These are phyloP conservation scores for Phyllostomus hastatus DNA, from an alignment of 2,113 vertebrate species.

Conservation along the genomic window DNA sequence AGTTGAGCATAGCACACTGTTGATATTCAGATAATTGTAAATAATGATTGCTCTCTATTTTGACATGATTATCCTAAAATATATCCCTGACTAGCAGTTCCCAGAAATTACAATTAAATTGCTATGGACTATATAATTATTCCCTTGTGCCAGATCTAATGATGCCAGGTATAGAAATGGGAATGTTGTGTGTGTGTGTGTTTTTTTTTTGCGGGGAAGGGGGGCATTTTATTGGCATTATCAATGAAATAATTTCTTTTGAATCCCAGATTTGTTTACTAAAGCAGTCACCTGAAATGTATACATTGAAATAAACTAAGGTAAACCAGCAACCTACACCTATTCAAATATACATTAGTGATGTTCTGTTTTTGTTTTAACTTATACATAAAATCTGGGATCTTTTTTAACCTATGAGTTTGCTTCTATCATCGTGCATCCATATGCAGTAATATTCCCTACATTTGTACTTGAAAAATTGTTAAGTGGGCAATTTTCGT, in stretches of 20 bases:
- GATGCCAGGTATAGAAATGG: not conserved
- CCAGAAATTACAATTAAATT: not conserved
- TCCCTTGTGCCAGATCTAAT: not conserved
- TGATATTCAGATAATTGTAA: not conserved
- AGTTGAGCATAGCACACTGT: not conserved
- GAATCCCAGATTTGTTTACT: not conserved
- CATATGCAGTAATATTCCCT: not conserved
- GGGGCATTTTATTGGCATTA: not conserved
- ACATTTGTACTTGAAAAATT: slow-evolving; percentile 56
- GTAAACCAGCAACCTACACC: not conserved
- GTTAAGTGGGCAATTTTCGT: slow-evolving; percentile 60
- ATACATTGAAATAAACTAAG: not conserved
- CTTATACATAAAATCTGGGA: not conserved
- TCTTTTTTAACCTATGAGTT: not conserved
- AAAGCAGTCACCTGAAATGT: not conserved
- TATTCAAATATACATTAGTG: not conserved
- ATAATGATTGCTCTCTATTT: not conserved
- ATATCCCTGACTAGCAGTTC: not conserved
- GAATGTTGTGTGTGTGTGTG: not conserved
- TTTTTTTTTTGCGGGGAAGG: too few species aligned
- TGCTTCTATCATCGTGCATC: not conserved
- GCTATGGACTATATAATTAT: not conserved
- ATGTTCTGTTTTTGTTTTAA: not conserved
- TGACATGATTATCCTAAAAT: not conserved
- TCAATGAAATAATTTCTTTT: not conserved